Evolutionary conservation across 2,113 vertebrate genomes (phyloP), one percentile per base, ranked within the genome.

Genomic region (Plecotus auritus): DNA sequence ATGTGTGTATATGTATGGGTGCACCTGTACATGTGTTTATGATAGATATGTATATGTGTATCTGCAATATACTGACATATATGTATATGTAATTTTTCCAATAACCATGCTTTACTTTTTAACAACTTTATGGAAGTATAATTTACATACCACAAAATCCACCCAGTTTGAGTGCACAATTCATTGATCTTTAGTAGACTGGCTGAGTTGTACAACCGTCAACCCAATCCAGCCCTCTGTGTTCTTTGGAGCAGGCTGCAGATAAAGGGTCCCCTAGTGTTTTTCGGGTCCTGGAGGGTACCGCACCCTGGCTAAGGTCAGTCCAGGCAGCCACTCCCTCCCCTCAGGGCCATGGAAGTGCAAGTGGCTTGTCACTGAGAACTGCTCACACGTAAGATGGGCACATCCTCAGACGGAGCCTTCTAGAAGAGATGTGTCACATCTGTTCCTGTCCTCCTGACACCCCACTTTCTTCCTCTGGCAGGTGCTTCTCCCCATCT

Each of bases 161-260:
- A 37, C 18, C 30, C 17, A 2, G 10, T 18, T 1, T 32, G 20
- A 49, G 45, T 5, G 8, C 20, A 8, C 23, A 20, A 10, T 7
- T 26, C 67, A 40, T 28, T 6, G 47, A 10, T 30, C 51, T 69
- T n/a, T 5, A 67, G 40, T 4, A n/a, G 40, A 51, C 0, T 8
- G 28, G 30, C 4, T 1, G 17, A 22, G 47, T 4, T 26, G 12
- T 1, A 28, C 6, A 1, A 2, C 5, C 0, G 0, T 20, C 32
- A 3, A 22, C 18, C 1, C 32, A 9, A 7, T 1, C 37, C 56
- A 28, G 86, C 37, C 49, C 56, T 0, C 0, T 0, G 2, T 26
- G 12, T 20, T 20, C 3, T 20, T 16, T 32, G 69, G 12, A 23
- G 56, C 11, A 4, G 45, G 16, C 7, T 4, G 23, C 2, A 4